These are phyloP conservation scores for Sylvilagus floridanus DNA, from an alignment of 2,797 vertebrate species.

Conservation along the genomic window DNA sequence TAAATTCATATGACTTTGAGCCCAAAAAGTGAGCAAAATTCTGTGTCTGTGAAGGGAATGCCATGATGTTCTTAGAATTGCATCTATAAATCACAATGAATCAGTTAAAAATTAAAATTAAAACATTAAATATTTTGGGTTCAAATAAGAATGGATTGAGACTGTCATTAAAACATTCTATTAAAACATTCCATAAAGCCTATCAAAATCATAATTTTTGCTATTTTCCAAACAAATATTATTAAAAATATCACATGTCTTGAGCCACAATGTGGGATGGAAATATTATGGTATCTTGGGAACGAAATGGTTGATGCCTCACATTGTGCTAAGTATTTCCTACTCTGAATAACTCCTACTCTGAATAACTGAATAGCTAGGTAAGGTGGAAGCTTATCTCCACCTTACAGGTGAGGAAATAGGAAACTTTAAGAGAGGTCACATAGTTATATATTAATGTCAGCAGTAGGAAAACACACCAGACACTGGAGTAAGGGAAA, in stretches of 20 bases:
- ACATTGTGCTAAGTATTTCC: neutral
- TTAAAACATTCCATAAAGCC: slow-evolving; percentile 31
- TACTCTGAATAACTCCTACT: too few species aligned
- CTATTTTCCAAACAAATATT: neutral
- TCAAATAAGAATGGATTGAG: neutral
- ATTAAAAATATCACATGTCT: neutral
- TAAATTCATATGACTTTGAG: neutral
- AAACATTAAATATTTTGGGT: neutral
- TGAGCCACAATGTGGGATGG: neutral
- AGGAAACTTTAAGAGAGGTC: neutral
- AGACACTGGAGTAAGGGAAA: too few species aligned
- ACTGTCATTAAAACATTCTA: neutral
- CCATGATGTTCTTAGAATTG: too few species aligned
- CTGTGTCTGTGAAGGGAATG: too few species aligned
- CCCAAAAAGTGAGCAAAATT: too few species aligned
- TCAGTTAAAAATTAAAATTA: too few species aligned
- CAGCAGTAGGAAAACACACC: too few species aligned
- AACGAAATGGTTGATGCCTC: neutral
- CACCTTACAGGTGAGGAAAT: neutral
- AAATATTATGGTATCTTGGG: neutral
- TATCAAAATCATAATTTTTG: neutral
- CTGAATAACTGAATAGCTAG: too few species aligned
- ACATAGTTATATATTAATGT: neutral
- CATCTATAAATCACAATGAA: too few species aligned
- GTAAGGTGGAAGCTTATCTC: neutral